phyloP scores from a whole-genome alignment of 1,140 invertebrate genomes.

The Anastatus disparis region DNA sequence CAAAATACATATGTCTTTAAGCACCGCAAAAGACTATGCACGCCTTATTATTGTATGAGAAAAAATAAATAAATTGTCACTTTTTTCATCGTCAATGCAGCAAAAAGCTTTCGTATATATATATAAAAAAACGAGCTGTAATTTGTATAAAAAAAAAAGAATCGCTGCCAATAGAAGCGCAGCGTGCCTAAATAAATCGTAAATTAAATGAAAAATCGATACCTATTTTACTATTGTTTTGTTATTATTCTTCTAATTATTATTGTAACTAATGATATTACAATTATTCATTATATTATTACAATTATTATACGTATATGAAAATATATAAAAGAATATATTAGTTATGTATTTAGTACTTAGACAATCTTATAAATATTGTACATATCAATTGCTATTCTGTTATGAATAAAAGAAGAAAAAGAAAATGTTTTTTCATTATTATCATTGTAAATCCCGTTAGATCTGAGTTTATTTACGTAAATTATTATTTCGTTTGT shows the following conservation, averaged over 20 bases:
- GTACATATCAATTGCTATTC: conserved; percentile 62
- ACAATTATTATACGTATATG: conserved; percentile 31
- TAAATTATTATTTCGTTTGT: no score
- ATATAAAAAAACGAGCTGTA: neutral
- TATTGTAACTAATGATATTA: conserved; percentile 37
- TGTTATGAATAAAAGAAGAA: conserved; percentile 57
- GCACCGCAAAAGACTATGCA: conserved; percentile 1
- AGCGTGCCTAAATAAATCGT: conserved; percentile 8
- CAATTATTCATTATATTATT: conserved; percentile 16
- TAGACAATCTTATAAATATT: conserved; percentile 58
- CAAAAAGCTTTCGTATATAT: neutral
- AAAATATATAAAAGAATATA: conserved; percentile 40
- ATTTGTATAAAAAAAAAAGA: neutral
- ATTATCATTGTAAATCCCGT: no score
- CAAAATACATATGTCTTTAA: neutral
- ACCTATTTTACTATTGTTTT: conserved; percentile 44
- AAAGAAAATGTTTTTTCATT: conserved; percentile 37
- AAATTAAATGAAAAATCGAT: neutral
- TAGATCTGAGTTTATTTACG: no score
- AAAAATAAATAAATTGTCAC: no score
- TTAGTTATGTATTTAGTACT: conserved; percentile 46
- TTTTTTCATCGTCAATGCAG: neutral
- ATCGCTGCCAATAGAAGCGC: neutral
- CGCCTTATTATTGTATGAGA: neutral
- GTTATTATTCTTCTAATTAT: conserved; percentile 52